Conservation (phyloP, 2,113 vertebrate genomes). For the Cebus imitator region DNA sequence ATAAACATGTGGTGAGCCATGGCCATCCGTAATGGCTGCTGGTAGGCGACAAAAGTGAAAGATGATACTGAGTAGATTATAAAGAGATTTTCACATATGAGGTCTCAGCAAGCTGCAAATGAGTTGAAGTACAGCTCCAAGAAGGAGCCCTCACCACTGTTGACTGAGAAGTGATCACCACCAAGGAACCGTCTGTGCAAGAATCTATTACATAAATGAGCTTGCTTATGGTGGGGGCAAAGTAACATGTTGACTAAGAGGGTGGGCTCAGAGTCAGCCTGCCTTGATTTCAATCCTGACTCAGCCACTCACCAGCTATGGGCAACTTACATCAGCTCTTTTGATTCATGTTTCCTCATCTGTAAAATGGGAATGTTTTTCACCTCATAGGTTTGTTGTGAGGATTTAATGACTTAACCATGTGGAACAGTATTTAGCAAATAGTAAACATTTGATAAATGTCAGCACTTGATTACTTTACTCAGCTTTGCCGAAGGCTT, state of each 20-base stretch:
- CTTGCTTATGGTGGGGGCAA: accelerated
- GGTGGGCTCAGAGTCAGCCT: neutral
- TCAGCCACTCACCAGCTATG: neutral
- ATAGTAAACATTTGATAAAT: neutral
- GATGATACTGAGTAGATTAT: neutral
- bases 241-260: neutral
- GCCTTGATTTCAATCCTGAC: neutral
- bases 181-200: neutral
- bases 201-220: neutral
- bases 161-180: neutral
- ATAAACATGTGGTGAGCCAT: neutral
- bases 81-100: neutral
- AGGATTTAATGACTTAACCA: neutral
- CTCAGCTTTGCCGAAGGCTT: neutral
- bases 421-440: neutral
- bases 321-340: neutral
- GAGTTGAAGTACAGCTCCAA: neutral
- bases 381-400: neutral
- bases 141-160: neutral
- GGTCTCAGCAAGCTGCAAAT: neutral
- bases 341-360: neutral
- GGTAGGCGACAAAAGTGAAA: neutral
- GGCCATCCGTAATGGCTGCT: neutral
- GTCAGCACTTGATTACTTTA: neutral
- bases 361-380: neutral